Evolutionary conservation across 2,888 invertebrate species (phyloP).

Genomic region (Entomobrya proxima): DNA sequence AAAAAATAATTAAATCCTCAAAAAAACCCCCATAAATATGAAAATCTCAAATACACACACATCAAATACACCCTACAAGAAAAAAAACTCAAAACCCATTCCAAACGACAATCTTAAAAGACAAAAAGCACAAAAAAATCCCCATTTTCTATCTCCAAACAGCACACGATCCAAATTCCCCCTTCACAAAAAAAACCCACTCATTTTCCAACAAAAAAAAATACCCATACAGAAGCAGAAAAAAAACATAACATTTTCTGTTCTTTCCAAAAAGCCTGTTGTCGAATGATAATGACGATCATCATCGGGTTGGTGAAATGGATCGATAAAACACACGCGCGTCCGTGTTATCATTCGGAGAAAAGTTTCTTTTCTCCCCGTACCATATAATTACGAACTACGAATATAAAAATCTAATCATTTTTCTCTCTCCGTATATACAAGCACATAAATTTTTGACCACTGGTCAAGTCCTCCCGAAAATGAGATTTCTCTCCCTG

Average conservation of each 20-base stretch:
- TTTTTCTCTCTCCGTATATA: background rate
- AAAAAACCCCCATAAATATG: too few species aligned
- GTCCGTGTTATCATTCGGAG: background rate
- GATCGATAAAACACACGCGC: conserved; percentile 59
- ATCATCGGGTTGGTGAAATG: conserved; percentile 17
- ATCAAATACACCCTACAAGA: too few species aligned
- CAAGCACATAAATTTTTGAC: conserved; percentile 44
- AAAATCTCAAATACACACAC: too few species aligned
- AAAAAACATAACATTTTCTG: background rate
- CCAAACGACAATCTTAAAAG: too few species aligned
- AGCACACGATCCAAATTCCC: too few species aligned
- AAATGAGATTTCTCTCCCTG: conserved; percentile 33
- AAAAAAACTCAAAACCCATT: too few species aligned
- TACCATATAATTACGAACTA: background rate
- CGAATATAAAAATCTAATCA: conserved; percentile 8
- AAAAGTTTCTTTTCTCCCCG: background rate
- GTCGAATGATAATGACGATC: conserved; percentile 57
- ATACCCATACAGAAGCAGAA: too few species aligned
- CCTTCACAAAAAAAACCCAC: too few species aligned
- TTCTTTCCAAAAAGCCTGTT: conserved; percentile 5
- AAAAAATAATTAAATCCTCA: too few species aligned
- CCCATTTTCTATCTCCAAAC: too few species aligned
- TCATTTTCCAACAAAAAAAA: too few species aligned
- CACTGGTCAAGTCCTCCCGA: conserved; percentile 36
- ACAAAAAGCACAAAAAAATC: too few species aligned